Evolutionary conservation across 2,797 vertebrate species (phyloP).

Genomic region (Pseudomugil tenellus): DNA sequence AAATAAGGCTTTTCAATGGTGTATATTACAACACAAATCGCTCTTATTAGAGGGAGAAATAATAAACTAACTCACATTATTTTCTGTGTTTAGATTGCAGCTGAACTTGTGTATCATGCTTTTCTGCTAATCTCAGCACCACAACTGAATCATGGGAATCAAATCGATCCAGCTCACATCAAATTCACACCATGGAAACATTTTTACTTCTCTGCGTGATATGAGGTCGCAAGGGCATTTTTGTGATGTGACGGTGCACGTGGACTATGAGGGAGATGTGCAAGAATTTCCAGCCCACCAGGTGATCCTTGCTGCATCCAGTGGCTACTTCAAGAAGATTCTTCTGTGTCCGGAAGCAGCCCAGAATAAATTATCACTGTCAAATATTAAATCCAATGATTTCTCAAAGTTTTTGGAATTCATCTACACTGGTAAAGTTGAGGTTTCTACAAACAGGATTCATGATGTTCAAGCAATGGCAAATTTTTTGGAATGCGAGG

Average conservation of each 20-base stretch:
- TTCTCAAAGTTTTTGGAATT: constrained; percentile 94
- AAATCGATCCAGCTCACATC: constrained; percentile 87
- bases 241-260: constrained; percentile 91
- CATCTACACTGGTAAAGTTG: constrained; percentile 90
- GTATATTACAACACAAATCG: not conserved
- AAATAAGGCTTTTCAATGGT: not conserved
- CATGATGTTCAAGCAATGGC: constrained; percentile 86
- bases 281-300: constrained; percentile 92
- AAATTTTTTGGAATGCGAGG: constrained; percentile 87
- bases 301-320: constrained; percentile 92
- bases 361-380: constrained; percentile 81
- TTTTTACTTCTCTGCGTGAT: constrained; percentile 90
- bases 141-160: constrained; percentile 84
- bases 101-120: not conserved
- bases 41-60: not conserved
- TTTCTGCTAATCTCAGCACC: constrained; percentile 35
- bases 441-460: constrained; percentile 86
- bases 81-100: not conserved
- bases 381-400: constrained; percentile 82
- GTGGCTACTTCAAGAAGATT: constrained; percentile 91
- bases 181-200: constrained; percentile 84
- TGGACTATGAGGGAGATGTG: constrained; percentile 87
- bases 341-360: constrained; percentile 83
- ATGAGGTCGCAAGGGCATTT: constrained; percentile 88
- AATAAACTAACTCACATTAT: not conserved